Conservation (phyloP, 23 tunicate species). For the Corella eumyota region DNA sequence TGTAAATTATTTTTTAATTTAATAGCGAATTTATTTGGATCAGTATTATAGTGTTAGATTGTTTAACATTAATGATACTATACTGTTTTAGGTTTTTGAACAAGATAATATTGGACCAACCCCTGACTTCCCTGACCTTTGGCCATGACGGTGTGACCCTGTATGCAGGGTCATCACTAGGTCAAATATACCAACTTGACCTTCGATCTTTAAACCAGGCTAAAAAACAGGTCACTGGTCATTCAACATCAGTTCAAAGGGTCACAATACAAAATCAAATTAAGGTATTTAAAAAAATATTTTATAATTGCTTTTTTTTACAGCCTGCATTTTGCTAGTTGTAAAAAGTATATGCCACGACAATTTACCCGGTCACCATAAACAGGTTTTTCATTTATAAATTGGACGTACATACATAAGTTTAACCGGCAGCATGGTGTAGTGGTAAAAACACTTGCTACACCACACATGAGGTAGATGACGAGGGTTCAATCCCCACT, state of each 20-base stretch:
- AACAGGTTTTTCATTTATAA: too few relatives aligned
- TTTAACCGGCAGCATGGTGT: too few relatives aligned
- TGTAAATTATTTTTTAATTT: neutral
- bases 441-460: neutral
- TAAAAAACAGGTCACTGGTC: slow-evolving; percentile 26
- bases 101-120: slow-evolving; percentile 42
- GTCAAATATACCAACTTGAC: slow-evolving; percentile 53
- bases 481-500: too few relatives aligned
- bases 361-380: too few relatives aligned
- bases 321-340: too few relatives aligned
- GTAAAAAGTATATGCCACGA: too few relatives aligned
- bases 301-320: neutral
- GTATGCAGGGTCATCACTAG: slow-evolving; percentile 72
- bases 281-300: neutral
- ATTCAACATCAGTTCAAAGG: slow-evolving; percentile 51
- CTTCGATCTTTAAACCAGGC: slow-evolving; percentile 32
- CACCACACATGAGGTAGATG: too few relatives aligned
- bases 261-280: slow-evolving; percentile 31
- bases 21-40: neutral
- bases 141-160: slow-evolving; percentile 45
- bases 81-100: slow-evolving; percentile 36
- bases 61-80: too few relatives aligned
- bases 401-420: too few relatives aligned
- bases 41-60: too few relatives aligned
- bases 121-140: slow-evolving; percentile 57